These are phyloP conservation scores for Tarsius wallacei DNA, from an alignment of 2,797 vertebrate genomes.

Conservation along the genomic window DNA sequence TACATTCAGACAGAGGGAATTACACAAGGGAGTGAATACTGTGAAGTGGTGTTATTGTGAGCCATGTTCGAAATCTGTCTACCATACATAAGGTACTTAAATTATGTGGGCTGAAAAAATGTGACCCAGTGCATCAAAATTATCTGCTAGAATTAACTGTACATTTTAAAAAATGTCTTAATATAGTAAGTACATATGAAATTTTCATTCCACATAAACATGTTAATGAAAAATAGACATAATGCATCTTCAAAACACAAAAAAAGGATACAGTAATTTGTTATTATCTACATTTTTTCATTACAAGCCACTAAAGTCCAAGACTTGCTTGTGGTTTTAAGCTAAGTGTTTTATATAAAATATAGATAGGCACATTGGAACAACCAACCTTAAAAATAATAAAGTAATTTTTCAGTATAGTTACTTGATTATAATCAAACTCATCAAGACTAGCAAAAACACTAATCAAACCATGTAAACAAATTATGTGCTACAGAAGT, in stretches of 20 bases:
- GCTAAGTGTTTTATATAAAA: neutral
- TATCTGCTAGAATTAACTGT: neutral
- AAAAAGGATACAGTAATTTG: neutral
- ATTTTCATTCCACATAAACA: neutral
- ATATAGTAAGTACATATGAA: neutral
- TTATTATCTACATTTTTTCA: neutral
- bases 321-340: neutral
- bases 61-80: neutral
- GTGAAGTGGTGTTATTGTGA: neutral
- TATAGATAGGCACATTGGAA: neutral
- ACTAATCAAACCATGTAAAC: conserved; percentile 63
- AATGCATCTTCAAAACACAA: neutral
- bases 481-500: conserved; percentile 66
- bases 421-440: conserved; percentile 73
- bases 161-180: neutral
- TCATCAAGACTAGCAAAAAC: conserved; percentile 63
- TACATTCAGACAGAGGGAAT: neutral
- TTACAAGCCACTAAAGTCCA: neutral
- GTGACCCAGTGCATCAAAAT: neutral
- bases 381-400: conserved; percentile 44
- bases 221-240: neutral
- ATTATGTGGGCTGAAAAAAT: neutral
- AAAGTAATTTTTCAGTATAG: conserved; percentile 43
- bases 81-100: neutral
- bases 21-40: neutral